These are phyloP conservation scores for Sebastes hubbsi DNA, from an alignment of 2,797 vertebrate species.

Conservation along the genomic window DNA sequence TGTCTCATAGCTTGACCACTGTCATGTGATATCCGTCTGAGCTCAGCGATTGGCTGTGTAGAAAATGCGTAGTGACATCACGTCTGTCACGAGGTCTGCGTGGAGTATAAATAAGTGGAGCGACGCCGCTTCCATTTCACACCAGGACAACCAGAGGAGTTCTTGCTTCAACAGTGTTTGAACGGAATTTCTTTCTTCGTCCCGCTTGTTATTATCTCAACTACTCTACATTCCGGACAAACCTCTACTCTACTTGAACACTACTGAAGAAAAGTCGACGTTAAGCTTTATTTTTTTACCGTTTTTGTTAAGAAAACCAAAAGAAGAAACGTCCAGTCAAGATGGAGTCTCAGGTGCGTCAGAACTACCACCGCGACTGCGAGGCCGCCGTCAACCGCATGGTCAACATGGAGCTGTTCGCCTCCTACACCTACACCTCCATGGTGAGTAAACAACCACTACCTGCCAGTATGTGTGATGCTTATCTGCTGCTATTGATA, in stretches of 20 bases:
- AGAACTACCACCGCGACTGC: conserved; percentile 88
- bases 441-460: conserved; percentile 74
- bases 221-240: not conserved
- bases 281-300: conserved; percentile 65
- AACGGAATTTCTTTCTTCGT: conserved; percentile 74
- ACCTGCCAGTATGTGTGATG: not conserved
- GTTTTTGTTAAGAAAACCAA: conserved; percentile 64
- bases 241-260: conserved; percentile 26
- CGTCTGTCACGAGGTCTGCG: not conserved
- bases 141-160: conserved; percentile 18
- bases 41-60: conserved; percentile 39
- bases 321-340: conserved; percentile 43
- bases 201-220: not conserved
- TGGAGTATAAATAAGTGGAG: conserved; percentile 52
- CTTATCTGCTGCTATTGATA: not conserved
- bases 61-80: not conserved
- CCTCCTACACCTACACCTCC: conserved; percentile 86
- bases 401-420: conserved; percentile 86
- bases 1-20: accelerated
- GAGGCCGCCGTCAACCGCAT: conserved; percentile 87
- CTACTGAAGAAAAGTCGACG: not conserved
- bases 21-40: not conserved
- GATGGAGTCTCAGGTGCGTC: conserved; percentile 88
- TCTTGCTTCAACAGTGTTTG: conserved; percentile 88
- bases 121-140: accelerated